Evolutionary conservation across 2,888 invertebrate genomes (phyloP).

Genomic region (Melolontha melolontha): DNA sequence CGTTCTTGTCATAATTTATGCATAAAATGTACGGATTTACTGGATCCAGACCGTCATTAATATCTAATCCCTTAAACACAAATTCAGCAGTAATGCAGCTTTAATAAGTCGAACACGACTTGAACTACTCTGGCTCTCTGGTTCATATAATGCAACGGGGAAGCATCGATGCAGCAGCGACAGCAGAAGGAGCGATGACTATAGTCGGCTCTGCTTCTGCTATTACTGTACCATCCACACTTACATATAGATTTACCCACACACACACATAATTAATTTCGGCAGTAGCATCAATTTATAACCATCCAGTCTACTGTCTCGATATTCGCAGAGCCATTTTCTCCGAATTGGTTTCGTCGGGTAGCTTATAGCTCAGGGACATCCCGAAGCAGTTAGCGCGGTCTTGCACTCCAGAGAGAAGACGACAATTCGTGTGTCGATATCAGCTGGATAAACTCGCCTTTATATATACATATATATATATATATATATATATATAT

Average conservation of each 20-base stretch:
- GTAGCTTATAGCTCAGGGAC: constrained; percentile 53
- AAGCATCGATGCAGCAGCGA: constrained; percentile 22
- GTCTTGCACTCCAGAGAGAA: constrained; percentile 54
- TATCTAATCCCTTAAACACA: constrained; percentile 34
- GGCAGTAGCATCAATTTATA: constrained; percentile 53
- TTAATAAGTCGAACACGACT: constrained; percentile 27
- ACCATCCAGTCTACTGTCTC: constrained; percentile 52
- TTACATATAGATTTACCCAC: constrained; percentile 28
- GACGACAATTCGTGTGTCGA: constrained; percentile 51
- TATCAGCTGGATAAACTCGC: constrained; percentile 51
- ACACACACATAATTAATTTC: constrained; percentile 53
- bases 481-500: not conserved
- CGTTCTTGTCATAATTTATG: no score
- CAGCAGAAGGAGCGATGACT: constrained; percentile 9
- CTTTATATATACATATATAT: constrained; percentile 44
- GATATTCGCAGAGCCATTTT: constrained; percentile 55
- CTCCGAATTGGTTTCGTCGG: constrained; percentile 54
- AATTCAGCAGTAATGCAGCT: constrained; percentile 37
- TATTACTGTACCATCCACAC: constrained; percentile 26
- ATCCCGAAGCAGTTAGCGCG: constrained; percentile 53
- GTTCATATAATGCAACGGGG: not conserved
- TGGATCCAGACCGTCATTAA: not conserved
- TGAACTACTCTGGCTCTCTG: constrained; percentile 23
- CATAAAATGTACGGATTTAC: no score
- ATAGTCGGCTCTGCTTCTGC: constrained; percentile 5